Evolutionary conservation across 2,113 vertebrate genomes (phyloP).

Genomic region (Mastomys natalensis): DNA sequence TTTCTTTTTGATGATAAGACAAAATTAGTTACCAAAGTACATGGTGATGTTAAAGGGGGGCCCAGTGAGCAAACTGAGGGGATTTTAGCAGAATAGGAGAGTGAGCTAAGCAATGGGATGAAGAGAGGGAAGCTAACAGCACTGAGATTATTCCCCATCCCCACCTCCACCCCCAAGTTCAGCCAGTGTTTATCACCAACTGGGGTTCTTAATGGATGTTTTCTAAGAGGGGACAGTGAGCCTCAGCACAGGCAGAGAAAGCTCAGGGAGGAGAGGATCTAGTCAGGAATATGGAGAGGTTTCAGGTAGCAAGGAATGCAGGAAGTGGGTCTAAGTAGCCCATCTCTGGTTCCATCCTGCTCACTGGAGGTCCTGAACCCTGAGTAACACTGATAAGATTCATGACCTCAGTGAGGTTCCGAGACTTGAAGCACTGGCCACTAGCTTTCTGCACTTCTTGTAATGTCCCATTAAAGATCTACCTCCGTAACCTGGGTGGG

Average conservation of each 20-base stretch:
- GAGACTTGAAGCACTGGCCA: neutral
- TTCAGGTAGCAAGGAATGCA: neutral
- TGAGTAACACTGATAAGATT: neutral
- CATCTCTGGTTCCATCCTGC: neutral
- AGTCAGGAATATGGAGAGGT: neutral
- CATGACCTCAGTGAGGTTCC: neutral
- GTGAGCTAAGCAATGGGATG: neutral
- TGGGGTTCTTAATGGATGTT: neutral
- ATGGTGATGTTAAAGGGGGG: neutral
- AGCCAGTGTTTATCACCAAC: neutral
- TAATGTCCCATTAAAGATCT: neutral
- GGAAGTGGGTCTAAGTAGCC: neutral
- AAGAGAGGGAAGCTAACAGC: neutral
- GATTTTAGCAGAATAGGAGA: neutral
- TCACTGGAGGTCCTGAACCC: neutral
- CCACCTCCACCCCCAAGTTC: too few species aligned
- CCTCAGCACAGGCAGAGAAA: neutral
- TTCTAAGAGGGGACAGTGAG: neutral
- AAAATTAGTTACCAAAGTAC: neutral
- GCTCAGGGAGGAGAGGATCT: neutral
- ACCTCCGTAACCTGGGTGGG: neutral
- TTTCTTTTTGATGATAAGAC: neutral
- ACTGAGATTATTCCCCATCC: neutral
- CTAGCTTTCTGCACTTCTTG: neutral
- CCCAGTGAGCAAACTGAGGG: neutral